Evolutionary conservation across 1,140 invertebrate species (phyloP), one percentile per base, ranked within the genome.

Genomic region (Drosophila leontia): DNA sequence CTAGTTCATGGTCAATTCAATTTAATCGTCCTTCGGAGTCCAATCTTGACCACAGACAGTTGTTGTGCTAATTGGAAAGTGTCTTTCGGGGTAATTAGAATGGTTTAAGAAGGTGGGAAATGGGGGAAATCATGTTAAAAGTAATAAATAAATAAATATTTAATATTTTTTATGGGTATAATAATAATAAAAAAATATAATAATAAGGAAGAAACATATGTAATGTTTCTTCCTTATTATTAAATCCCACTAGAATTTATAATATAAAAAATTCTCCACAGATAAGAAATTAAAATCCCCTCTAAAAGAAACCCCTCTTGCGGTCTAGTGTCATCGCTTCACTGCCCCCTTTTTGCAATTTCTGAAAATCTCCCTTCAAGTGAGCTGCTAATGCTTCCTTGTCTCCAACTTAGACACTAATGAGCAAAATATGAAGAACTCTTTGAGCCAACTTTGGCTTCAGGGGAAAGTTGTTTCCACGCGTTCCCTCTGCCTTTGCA

Each of bases 1-100:
- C 34, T 29, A 45, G 57, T 45, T 70, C 50, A 77, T 32, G 84
- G 86, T 88, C 84, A 80, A 80, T 83, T 74, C 84, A 83, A 83
- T 87, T 83, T 42, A 39, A 45, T 55, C 44, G 29, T 26, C 55
- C 41, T 34, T 8, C 29, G 5, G 11, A 12, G 37, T 7, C n/a
- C 17, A 29, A n/a, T 13, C 35, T 42, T 34, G 41, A 62, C 37
- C 57, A 34, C 64, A 47, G 62, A 5, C 47, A 61, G 78, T 62
- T 70, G 64, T 65, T 67, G 56, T 67, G 56, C 42, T 77, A 87
- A 87, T 86, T 86, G 71, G 79, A 63, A 48, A 74, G 51, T 69
- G 67, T 70, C 26, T 69, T 23, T 26, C 1, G 35, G 34, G 17
- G 55, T 53, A 56, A 39, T 56, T 56, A 17, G 19, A 47, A 19